Conservation (phyloP, 2,113 vertebrate species). For the Donacobius atricapilla region DNA sequence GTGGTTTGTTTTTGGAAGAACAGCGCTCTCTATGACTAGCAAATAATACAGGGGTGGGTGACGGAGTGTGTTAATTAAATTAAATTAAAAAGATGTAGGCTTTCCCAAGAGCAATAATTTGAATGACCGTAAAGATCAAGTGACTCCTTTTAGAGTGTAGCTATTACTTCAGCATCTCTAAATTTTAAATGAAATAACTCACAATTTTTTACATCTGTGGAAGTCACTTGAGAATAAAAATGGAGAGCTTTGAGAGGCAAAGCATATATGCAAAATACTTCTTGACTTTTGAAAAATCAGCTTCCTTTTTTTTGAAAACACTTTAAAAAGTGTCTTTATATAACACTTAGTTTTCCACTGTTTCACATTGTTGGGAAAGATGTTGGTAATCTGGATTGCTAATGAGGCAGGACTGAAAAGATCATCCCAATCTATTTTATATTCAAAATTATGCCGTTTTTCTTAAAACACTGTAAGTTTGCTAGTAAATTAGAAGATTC, state of each 20-base stretch:
- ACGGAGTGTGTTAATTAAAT: background rate
- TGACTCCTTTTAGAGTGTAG: background rate
- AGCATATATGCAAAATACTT: background rate
- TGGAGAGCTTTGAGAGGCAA: background rate
- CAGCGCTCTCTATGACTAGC: background rate
- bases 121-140: background rate
- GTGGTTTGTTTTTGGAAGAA: background rate
- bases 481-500: background rate
- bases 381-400: background rate
- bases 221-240: background rate
- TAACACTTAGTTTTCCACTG: background rate
- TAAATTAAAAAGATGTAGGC: background rate
- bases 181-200: background rate
- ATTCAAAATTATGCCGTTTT: background rate
- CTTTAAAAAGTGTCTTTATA: background rate
- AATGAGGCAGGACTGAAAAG: background rate
- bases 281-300: background rate
- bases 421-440: background rate
- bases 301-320: background rate
- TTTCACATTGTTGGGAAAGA: background rate
- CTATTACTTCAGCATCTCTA: background rate
- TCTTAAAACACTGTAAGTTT: background rate
- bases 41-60: background rate
- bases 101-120: background rate
- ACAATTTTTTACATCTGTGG: background rate